phyloP scores from a whole-genome alignment of 2,888 invertebrate genomes.

The Lithophane leautieri region DNA sequence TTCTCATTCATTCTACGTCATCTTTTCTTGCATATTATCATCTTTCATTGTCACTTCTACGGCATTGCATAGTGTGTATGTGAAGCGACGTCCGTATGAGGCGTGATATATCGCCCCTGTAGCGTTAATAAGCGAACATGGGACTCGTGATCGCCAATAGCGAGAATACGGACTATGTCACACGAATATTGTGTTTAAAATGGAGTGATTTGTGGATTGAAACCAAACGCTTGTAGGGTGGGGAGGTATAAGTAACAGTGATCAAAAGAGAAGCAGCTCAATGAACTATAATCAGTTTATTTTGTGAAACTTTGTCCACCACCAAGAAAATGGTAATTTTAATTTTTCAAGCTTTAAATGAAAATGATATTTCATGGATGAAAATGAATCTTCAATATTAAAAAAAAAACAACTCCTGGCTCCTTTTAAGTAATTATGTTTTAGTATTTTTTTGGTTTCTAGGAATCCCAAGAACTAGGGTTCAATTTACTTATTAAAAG shows the following conservation, averaged over 20 bases:
- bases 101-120: slow-evolving; percentile 89
- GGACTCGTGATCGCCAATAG: slow-evolving; percentile 89
- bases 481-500: background rate
- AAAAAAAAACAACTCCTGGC: too few species aligned
- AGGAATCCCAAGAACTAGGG: too few species aligned
- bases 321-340: background rate
- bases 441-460: too few species aligned
- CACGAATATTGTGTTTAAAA: slow-evolving; percentile 67
- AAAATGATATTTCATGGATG: background rate
- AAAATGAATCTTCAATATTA: background rate
- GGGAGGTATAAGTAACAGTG: background rate
- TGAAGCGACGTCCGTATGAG: slow-evolving; percentile 81
- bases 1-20: background rate
- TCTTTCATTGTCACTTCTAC: slow-evolving; percentile 60
- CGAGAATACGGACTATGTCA: slow-evolving; percentile 67
- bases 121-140: slow-evolving; percentile 90
- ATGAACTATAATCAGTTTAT: background rate
- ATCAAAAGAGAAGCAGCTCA: background rate
- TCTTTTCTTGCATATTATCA: background rate
- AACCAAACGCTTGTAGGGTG: background rate
- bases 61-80: slow-evolving; percentile 65
- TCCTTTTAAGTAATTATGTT: too few species aligned
- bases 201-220: slow-evolving; percentile 22
- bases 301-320: too few species aligned
- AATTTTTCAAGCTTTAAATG: background rate